phyloP scores from a whole-genome alignment of 2,888 invertebrate genomes.

The Volucella zonaria region DNA sequence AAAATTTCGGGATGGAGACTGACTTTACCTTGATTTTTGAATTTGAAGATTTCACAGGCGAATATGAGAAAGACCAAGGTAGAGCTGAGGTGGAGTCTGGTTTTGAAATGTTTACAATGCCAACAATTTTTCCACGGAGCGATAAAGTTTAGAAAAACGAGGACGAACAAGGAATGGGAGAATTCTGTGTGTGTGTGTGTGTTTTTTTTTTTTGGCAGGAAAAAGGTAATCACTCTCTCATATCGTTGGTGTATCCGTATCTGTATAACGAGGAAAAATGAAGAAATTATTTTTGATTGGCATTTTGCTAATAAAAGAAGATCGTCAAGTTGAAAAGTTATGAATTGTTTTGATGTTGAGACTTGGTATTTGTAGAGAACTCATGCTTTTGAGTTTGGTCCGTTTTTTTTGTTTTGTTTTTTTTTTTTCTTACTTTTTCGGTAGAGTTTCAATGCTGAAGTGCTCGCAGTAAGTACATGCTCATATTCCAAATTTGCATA shows the following conservation, averaged over 20 bases:
- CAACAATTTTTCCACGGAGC: slow-evolving; percentile 60
- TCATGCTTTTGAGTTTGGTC: slow-evolving; percentile 20
- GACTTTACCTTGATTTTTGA: slow-evolving; percentile 53
- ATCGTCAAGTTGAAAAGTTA: slow-evolving; percentile 73
- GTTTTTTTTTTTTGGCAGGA: slow-evolving; percentile 24
- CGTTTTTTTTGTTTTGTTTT: slow-evolving; percentile 28
- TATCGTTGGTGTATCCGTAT: slow-evolving; percentile 4
- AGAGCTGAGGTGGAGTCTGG: slow-evolving; percentile 65
- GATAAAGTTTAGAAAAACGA: slow-evolving; percentile 23
- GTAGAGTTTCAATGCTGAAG: neutral
- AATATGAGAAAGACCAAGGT: slow-evolving; percentile 39
- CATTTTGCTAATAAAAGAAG: slow-evolving; percentile 73
- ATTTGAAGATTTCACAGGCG: slow-evolving; percentile 48
- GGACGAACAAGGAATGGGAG: slow-evolving; percentile 23
- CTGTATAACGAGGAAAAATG: slow-evolving; percentile 53
- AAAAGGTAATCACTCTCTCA: slow-evolving; percentile 62
- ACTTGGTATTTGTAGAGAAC: slow-evolving; percentile 68
- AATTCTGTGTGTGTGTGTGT: neutral
- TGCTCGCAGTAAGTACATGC: neutral
- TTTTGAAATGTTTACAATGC: slow-evolving; percentile 73
- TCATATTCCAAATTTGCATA: slow-evolving; percentile 51
- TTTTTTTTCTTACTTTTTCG: neutral
- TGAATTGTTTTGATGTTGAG: slow-evolving; percentile 73
- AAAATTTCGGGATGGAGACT: slow-evolving; percentile 50
- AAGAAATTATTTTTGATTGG: slow-evolving; percentile 74